Percentiles rank a stretch among this genome's conserved stretches.
Conservation (phyloP, 2,113 vertebrate species). For the Seriola rivoliana region DNA sequence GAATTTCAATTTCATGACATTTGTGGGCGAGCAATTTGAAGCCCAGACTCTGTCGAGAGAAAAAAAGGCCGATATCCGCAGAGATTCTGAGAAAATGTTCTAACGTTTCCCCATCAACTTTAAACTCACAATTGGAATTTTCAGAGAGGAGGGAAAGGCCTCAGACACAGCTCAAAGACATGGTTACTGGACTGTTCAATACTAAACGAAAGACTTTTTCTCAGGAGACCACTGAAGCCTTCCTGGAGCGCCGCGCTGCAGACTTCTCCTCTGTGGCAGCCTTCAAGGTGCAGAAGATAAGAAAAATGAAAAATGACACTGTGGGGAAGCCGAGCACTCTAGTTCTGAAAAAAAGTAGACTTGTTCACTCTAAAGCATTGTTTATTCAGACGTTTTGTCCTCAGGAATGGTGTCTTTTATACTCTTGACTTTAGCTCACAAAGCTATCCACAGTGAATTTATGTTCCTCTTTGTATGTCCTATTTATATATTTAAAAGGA, state of each 20-base stretch:
- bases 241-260: slow-evolving; percentile 63
- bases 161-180: slow-evolving; percentile 73
- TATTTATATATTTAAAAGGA: background rate
- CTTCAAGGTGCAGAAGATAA: slow-evolving; percentile 83
- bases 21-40: slow-evolving; percentile 58
- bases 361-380: slow-evolving; percentile 59
- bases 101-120: slow-evolving; percentile 28
- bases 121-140: slow-evolving; percentile 54
- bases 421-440: background rate
- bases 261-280: slow-evolving; percentile 74
- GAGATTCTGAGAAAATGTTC: slow-evolving; percentile 50
- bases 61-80: slow-evolving; percentile 54
- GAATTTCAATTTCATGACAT: slow-evolving; percentile 68
- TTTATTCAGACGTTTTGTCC: slow-evolving; percentile 64
- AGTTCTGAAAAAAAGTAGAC: slow-evolving; percentile 69
- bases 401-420: slow-evolving; percentile 12
- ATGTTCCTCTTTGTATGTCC: background rate
- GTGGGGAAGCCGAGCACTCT: slow-evolving; percentile 63
- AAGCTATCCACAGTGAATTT: background rate
- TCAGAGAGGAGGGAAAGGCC: slow-evolving; percentile 51
- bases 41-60: slow-evolving; percentile 33
- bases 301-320: slow-evolving; percentile 81
- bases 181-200: slow-evolving; percentile 79
- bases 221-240: slow-evolving; percentile 75
- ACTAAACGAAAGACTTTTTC: slow-evolving; percentile 69